Evolutionary conservation across 2,888 invertebrate species (phyloP).

Genomic region (Diarsia rubi): DNA sequence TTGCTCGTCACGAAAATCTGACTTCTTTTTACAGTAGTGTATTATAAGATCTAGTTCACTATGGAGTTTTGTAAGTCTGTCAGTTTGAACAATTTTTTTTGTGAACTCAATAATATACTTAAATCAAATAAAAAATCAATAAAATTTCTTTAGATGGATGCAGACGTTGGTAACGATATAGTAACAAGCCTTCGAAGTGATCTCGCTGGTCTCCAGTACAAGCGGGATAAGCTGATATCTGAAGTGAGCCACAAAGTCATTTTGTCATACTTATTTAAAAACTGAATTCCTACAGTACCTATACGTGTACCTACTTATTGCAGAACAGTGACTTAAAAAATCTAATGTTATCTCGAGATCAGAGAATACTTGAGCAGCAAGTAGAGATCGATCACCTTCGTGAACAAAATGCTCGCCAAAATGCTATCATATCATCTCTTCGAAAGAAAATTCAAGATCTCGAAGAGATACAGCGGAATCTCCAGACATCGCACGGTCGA

Average conservation of each 20-base stretch:
- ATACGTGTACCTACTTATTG: constrained; percentile 48
- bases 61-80: constrained; percentile 79
- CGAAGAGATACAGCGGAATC: constrained; percentile 94
- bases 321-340: constrained; percentile 94
- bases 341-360: constrained; percentile 93
- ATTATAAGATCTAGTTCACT: constrained; percentile 41
- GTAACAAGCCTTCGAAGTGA: constrained; percentile 95
- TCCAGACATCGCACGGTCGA: constrained; percentile 92
- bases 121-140: constrained; percentile 1
- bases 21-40: constrained; percentile 67
- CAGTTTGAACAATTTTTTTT: neutral
- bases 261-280: neutral
- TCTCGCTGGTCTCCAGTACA: constrained; percentile 95
- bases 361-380: constrained; percentile 94
- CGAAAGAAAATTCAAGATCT: constrained; percentile 95
- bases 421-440: constrained; percentile 94
- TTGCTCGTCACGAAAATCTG: constrained; percentile 81
- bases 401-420: constrained; percentile 96
- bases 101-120: neutral
- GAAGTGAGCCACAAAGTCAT: constrained; percentile 91
- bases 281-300: neutral
- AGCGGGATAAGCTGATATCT: constrained; percentile 94
- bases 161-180: constrained; percentile 92
- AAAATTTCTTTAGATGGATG: constrained; percentile 88
- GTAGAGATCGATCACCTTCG: constrained; percentile 95